These are phyloP conservation scores for Stegophylla sp. DNA, from an alignment of 2,888 invertebrate species.

Conservation along the genomic window DNA sequence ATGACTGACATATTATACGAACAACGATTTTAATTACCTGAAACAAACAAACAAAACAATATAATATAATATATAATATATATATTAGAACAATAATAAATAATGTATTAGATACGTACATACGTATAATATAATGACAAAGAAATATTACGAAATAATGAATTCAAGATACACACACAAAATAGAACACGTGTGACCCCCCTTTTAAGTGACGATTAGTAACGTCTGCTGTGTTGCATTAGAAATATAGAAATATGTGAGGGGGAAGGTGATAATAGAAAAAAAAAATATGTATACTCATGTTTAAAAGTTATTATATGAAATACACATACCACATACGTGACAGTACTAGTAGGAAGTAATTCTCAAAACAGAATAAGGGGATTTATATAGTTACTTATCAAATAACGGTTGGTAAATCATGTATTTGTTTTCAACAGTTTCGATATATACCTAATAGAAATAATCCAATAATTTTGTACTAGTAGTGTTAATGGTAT, in stretches of 20 bases:
- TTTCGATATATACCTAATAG: too few species aligned
- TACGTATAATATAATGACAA: background rate
- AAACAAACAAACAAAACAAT: constrained; percentile 49
- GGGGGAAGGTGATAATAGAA: background rate
- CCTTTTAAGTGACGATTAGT: background rate
- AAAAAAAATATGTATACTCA: too few species aligned
- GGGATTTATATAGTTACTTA: too few species aligned
- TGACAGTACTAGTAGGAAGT: background rate
- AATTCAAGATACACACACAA: background rate
- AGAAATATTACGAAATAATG: constrained; percentile 26
- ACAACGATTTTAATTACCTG: constrained; percentile 46
- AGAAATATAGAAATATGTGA: background rate
- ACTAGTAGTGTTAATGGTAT: too few species aligned
- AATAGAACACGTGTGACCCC: background rate
- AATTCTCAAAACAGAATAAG: too few species aligned
- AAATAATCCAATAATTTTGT: too few species aligned
- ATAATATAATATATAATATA: background rate
- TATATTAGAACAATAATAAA: background rate
- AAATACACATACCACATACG: too few species aligned
- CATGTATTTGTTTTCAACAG: too few species aligned
- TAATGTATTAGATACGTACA: too few species aligned
- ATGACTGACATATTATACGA: background rate
- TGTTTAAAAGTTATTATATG: too few species aligned
- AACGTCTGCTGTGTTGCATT: background rate
- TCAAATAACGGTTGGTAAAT: too few species aligned